phyloP scores from a whole-genome alignment of 2,113 vertebrate genomes.

The Pristiophorus japonicus region DNA sequence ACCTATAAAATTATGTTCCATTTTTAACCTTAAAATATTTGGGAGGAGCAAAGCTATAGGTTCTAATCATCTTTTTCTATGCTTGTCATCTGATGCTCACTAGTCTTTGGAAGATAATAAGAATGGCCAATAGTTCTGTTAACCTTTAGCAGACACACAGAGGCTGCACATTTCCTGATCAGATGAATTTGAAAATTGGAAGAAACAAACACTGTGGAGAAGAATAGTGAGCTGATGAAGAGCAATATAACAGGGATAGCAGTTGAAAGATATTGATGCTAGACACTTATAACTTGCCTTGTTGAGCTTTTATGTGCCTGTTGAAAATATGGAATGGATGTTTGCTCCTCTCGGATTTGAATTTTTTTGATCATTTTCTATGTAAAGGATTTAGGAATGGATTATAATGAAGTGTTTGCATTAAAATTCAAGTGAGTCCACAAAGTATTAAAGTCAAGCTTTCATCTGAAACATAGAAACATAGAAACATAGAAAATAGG shows the following conservation, averaged over 20 bases:
- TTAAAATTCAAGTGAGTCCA: background rate
- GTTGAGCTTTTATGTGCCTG: background rate
- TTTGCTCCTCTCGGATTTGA: background rate
- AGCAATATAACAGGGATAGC: no score
- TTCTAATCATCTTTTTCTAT: background rate
- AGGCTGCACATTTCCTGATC: no score
- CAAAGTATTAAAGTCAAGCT: background rate
- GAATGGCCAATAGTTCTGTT: no score
- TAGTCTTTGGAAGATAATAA: no score
- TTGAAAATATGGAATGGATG: background rate
- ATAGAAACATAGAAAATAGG: no score
- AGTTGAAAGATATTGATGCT: no score
- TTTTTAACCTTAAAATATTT: background rate
- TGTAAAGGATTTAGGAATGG: background rate
- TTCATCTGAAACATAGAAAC: no score
- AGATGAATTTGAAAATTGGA: no score
- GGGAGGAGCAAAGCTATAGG: background rate
- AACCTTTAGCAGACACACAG: no score
- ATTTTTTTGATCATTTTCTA: background rate
- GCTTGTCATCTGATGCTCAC: no score
- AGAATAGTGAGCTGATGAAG: no score
- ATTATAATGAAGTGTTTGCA: background rate
- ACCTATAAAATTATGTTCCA: background rate
- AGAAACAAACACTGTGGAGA: no score
- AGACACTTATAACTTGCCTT: background rate